Base-by-base conservation (phyloP, 1,140 invertebrate species). In the Sycophila sp. region DNA sequence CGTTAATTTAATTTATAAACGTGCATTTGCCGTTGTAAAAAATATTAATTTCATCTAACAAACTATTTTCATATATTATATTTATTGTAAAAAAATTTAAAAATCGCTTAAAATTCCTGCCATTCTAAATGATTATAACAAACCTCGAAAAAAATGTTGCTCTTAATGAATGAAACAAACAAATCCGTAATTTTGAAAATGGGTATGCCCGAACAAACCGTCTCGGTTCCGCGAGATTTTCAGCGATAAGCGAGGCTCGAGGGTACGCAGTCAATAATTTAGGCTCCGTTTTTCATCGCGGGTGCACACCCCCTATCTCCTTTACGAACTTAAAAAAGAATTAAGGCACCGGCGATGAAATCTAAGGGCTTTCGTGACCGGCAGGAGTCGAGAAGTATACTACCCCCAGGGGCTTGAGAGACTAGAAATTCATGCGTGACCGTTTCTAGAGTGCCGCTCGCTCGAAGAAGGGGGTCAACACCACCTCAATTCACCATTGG, bases 401-500 rank as follows among this genome's bases (percentile, higher is more conserved):
- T n/a, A n/a, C n/a, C n/a, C n/a, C n/a, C n/a, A 26, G 34, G 55
- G 17, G 55, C 6, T 30, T 8, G 34, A 22, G 22, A 38, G 58
- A 69, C 17, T 2, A 62, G 34, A 69, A 69, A 69, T 62, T 69
- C 59, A 69, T 56, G 67, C 59, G 68, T 69, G 68, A 69, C 58
- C 42, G 28, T 42, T 13, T 63, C 47, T 53, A 6, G 15, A 55
- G 19, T 30, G 22, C 26, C 4, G 17, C 11, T 15, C 7, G 30
- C 19, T 60, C 45, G 34, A 28, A 28, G 34, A 55, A 63, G 28
- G 38, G 38, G 47, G 32, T 69, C 49, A 45, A 22, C 34, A 42
- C n/a, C 38, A 15, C 22, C 3, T 45, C 13, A 28, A 58, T 58
- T 58, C 13, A 8, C 32, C 32, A 49, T 38, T 65, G 15, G 22